Conservation (phyloP, 2,113 vertebrate species). For the Stomatorhinus ivindoensis region DNA sequence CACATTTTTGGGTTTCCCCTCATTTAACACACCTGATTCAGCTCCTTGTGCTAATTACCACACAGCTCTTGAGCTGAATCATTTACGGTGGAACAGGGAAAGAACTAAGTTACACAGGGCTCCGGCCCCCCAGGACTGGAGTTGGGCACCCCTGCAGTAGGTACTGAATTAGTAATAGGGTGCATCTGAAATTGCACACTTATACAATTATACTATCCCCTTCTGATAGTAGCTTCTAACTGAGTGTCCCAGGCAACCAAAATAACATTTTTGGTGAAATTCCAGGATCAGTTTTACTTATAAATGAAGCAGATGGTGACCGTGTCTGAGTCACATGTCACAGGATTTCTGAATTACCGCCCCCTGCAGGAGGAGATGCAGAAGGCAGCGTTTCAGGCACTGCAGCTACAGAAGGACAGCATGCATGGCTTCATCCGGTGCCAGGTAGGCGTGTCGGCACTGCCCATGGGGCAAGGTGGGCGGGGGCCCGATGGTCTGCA, state of each 20-base stretch:
- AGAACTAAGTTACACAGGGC: too few species aligned
- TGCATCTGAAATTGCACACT: too few species aligned
- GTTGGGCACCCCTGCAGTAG: too few species aligned
- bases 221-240: neutral
- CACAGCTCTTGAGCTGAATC: too few species aligned
- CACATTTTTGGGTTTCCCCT: too few species aligned
- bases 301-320: neutral
- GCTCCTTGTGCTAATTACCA: too few species aligned
- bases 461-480: neutral
- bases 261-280: neutral
- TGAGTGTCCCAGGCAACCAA: neutral
- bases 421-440: constrained; percentile 81
- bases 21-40: too few species aligned
- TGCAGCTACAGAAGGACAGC: constrained; percentile 86
- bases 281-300: neutral
- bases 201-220: too few species aligned
- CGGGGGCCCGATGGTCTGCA: neutral
- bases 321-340: neutral
- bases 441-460: constrained; percentile 67
- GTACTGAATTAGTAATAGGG: too few species aligned
- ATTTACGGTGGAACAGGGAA: too few species aligned
- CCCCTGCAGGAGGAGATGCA: constrained; percentile 82
- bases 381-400: constrained; percentile 88
- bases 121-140: too few species aligned
- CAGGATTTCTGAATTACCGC: neutral